phyloP scores from a whole-genome alignment of 2,888 invertebrate genomes.

The Hanleya hanleyi region DNA sequence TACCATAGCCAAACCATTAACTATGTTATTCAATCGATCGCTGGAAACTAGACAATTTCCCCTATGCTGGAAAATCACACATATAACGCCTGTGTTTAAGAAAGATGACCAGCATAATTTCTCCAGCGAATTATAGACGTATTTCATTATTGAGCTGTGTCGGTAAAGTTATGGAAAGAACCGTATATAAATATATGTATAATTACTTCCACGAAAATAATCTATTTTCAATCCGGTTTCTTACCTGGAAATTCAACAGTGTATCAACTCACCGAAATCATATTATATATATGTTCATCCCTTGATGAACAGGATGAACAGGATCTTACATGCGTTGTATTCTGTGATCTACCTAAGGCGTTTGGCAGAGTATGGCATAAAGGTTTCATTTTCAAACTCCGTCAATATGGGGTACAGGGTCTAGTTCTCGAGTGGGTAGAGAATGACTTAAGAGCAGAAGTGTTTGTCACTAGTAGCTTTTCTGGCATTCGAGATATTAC shows the following conservation, averaged over 20 bases:
- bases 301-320: conserved; percentile 17
- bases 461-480: too few relatives aligned
- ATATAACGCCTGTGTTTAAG: too few relatives aligned
- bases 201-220: conserved; percentile 25
- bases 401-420: conserved; percentile 27
- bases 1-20: background rate
- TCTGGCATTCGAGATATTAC: too few relatives aligned
- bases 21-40: background rate
- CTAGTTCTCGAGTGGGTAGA: too few relatives aligned
- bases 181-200: conserved; percentile 26
- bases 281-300: conserved; percentile 29
- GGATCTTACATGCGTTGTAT: conserved; percentile 26
- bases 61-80: too few relatives aligned
- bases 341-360: conserved; percentile 33
- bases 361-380: conserved; percentile 35
- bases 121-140: too few relatives aligned
- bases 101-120: too few relatives aligned
- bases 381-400: conserved; percentile 28
- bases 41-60: background rate
- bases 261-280: conserved; percentile 27
- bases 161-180: conserved; percentile 21
- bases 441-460: conserved; percentile 24
- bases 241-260: conserved; percentile 27
- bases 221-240: conserved; percentile 28
- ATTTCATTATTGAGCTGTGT: conserved; percentile 13